Base-by-base conservation (phyloP, 2,888 invertebrate species). In the Oscheius onirici region DNA sequence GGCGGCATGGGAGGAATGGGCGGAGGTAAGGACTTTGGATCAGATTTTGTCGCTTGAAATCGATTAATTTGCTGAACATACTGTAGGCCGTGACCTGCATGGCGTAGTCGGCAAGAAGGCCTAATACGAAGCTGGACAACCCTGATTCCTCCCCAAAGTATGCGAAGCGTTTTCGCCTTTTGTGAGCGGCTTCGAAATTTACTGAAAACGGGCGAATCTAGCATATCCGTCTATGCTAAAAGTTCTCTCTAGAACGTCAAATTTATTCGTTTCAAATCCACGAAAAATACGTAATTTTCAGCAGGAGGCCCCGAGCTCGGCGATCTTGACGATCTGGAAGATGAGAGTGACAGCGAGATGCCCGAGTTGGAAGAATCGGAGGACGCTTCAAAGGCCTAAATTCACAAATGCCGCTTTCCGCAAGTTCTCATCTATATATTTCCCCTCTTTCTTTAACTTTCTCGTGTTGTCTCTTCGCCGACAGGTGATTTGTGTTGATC, bases 291-390 rank as follows among this genome's bases (percentile, higher is more conserved):
- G 2, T 49, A 40, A 6, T 8, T 63, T 41, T 2, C 43, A 52
- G 66, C 52, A 17, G n/a, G n/a, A n/a, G n/a, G 17, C 41, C 66
- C 66, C 20, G 52, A 66, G 20, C n/a, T 54, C n/a, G 54, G 41
- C 20, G 52, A 54, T n/a, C 52, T 54, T 34, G 52, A 28, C 15
- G 63, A 51, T 40, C 41, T 66, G n/a, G 52, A 52, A 15, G 66
- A 54, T 34, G 66, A 66, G 22, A 54, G 54, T 20, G 66, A 66
- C 22, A 34, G 43, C 44, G 78, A 76, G 40, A 78, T 82, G 80
- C 79, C 78, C 34, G 79, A 79, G 24, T 77, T 82, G 13, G 82
- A 82, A 55, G 82, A 80, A 24, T 76, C 72, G 54, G 82, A 78
- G 10, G 77, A 75, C 44, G 44, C 20, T 34, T 34, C 58, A 13